Conservation (phyloP, 2,797 vertebrate species). For the Xenentodon cancila region DNA sequence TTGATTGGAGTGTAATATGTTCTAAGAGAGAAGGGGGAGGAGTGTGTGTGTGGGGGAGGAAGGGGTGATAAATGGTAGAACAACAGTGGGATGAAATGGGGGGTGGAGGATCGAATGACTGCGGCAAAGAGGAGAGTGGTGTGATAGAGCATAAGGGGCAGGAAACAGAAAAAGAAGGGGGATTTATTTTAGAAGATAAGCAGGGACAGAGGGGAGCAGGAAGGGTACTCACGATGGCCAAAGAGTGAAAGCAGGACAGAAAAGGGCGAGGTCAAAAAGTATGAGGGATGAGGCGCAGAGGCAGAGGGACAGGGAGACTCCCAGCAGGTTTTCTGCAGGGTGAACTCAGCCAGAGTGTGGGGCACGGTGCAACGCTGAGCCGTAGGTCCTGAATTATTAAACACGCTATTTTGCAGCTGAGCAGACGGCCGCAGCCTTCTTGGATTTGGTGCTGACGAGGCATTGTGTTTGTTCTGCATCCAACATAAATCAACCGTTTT, state of each 20-base stretch:
- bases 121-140: conserved; percentile 22
- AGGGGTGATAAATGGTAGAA: conserved; percentile 1
- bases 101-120: conserved; percentile 11
- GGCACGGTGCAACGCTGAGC: conserved; percentile 52
- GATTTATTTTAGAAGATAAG: conserved; percentile 4
- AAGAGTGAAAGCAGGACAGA: conserved; percentile 7
- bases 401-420: conserved; percentile 73
- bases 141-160: not conserved
- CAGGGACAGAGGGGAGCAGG: not conserved
- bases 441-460: conserved; percentile 46
- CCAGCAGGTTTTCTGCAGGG: conserved; percentile 53
- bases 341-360: conserved; percentile 51
- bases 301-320: conserved; percentile 39
- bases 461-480: conserved; percentile 2
- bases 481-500: not conserved
- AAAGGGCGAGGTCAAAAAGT: conserved; percentile 16
- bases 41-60: not conserved
- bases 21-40: conserved; percentile 6
- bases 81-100: conserved; percentile 14
- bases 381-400: conserved; percentile 82
- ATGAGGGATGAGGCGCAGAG: conserved; percentile 1
- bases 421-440: conserved; percentile 51
- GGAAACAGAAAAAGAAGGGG: not conserved
- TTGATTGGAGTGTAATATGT: conserved; percentile 4
- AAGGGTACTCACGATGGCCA: not conserved